Conservation (phyloP, 1,140 invertebrate genomes). For the Drosophila oshimai region DNA sequence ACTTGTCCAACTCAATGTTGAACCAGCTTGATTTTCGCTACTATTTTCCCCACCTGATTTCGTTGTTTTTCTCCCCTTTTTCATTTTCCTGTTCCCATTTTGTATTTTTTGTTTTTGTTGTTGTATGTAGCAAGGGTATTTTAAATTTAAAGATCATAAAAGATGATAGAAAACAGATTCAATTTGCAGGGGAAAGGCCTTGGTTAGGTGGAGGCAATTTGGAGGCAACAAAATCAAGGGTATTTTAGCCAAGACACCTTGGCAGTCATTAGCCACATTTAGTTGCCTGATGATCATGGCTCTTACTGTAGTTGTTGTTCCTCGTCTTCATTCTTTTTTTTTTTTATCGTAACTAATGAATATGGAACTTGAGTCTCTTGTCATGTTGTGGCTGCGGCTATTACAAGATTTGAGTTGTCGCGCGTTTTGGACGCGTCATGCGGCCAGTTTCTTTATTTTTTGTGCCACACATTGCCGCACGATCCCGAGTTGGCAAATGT, state of each 20-base stretch:
- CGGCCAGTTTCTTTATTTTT: constrained; percentile 64
- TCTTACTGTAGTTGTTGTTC: constrained; percentile 14
- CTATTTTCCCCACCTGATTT: constrained; percentile 36
- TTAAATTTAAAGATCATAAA: constrained; percentile 38
- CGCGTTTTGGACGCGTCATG: constrained; percentile 75
- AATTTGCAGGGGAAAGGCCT: constrained; percentile 24
- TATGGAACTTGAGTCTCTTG: constrained; percentile 77
- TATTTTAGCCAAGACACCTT: constrained; percentile 47
- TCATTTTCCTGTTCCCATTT: constrained; percentile 31
- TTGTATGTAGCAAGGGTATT: neutral
- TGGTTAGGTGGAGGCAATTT: neutral
- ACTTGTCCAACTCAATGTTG: constrained; percentile 51
- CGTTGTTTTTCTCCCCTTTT: constrained; percentile 51
- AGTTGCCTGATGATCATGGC: constrained; percentile 60
- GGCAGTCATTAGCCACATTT: constrained; percentile 68
- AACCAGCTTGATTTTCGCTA: constrained; percentile 53
- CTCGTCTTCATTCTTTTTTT: constrained; percentile 7
- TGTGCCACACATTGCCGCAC: constrained; percentile 75
- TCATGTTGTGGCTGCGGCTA: constrained; percentile 57
- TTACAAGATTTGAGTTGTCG: constrained; percentile 71
- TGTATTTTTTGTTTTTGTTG: neutral
- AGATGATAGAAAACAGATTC: constrained; percentile 29
- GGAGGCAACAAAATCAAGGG: constrained; percentile 21
- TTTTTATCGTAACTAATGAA: constrained; percentile 71
- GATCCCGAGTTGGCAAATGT: constrained; percentile 64